phyloP scores from a whole-genome alignment of 2,797 vertebrate species.

The Cichlasoma orientale region DNA sequence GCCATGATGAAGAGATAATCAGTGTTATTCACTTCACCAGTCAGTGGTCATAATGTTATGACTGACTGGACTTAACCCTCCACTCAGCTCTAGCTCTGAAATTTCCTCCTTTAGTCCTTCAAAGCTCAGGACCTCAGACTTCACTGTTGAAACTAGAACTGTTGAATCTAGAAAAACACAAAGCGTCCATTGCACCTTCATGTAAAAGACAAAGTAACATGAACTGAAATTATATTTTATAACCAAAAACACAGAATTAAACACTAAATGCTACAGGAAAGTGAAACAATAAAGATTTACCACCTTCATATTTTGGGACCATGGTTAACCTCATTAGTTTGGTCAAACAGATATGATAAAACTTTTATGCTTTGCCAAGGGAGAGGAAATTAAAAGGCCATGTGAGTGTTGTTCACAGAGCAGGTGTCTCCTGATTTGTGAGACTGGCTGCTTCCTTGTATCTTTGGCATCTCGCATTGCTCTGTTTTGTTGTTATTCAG shows the following conservation, averaged over 20 bases:
- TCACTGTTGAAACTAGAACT: not conserved
- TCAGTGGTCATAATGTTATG: too few relatives aligned
- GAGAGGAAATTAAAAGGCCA: slow-evolving; percentile 26
- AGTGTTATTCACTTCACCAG: too few relatives aligned
- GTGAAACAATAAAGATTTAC: not conserved
- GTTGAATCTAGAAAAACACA: too few relatives aligned
- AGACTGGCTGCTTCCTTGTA: not conserved
- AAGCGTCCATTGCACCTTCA: too few relatives aligned
- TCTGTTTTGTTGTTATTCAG: slow-evolving; percentile 5
- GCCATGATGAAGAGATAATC: too few relatives aligned
- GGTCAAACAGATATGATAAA: not conserved
- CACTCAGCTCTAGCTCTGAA: not conserved
- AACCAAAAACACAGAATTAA: not conserved
- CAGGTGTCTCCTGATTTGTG: not conserved
- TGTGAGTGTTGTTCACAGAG: not conserved
- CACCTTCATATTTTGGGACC: not conserved
- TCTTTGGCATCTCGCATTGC: not conserved
- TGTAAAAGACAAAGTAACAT: too few relatives aligned
- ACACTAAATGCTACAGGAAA: not conserved
- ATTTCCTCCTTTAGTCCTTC: not conserved
- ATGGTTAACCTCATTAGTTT: not conserved
- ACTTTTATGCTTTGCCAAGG: slow-evolving; percentile 1
- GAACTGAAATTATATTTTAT: not conserved
- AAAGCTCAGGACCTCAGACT: not conserved
- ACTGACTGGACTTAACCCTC: not conserved